Base-by-base conservation (phyloP, 2,797 vertebrate species). In the Arremon brunneinucha region DNA sequence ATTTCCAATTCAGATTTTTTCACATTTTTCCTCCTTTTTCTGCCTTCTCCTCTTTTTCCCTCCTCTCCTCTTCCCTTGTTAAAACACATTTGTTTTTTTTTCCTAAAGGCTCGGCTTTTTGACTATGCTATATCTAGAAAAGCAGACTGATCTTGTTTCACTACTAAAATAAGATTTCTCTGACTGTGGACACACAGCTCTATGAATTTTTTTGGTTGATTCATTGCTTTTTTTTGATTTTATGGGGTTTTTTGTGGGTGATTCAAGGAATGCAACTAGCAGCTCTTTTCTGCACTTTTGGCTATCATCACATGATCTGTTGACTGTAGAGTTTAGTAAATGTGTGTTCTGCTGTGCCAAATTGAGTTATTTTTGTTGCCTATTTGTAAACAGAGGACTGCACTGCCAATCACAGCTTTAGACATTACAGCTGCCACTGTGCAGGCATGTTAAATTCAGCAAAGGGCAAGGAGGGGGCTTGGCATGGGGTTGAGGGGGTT, bases 1-100 rank as follows among this genome's bases (percentile, higher is more conserved):
- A 35, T 37, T 70, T 93, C 85, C 39, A 53, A 37, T 87, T 91
- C n/a, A 39, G 8, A 49, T 44, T 77, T 94, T 37, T 77, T 56
- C 24, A 23, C 6, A 6, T 63, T 89, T 90, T 67, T 41, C 19
- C 20, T 32, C 34, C 32, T 26, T 67, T 87, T 85, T 91, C 44
- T 35, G 11, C 22, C 28, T 32, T 6, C 8, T 47, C 1, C 5
- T 74, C 6, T 12, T 64, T 10, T n/a, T 44, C 23, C 4, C 2
- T 39, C 4, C 14, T 50, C 8, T 62, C 49, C 12, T 88, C 39
- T 69, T 56, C 11, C 7, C n/a, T 35, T 53, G 2, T 44, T 65
- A 53, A 79, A 91, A 59, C 3, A 2, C 6, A 11, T 16, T 35
- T 13, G 3, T 41, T 41, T 57, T 50, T 50, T 50, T 49, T 50